phyloP scores from a whole-genome alignment of 2,888 invertebrate species.

The Dorcus parallelipipedus region DNA sequence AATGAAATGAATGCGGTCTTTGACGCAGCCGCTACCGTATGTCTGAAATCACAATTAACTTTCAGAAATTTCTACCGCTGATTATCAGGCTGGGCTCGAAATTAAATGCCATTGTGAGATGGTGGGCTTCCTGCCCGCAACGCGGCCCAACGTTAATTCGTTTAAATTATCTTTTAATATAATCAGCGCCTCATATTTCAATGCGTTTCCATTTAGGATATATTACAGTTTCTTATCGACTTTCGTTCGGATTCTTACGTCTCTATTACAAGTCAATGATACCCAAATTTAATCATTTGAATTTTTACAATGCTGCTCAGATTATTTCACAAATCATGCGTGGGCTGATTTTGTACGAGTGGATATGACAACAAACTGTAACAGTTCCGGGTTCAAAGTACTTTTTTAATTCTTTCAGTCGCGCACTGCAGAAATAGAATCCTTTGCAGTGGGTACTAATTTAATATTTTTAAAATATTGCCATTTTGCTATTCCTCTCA shows the following conservation, averaged over 20 bases:
- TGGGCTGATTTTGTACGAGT: background rate
- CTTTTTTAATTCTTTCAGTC: no score
- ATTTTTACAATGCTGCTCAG: background rate
- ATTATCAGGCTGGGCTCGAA: conserved; percentile 11
- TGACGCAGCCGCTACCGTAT: conserved; percentile 28
- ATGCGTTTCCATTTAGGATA: conserved; percentile 5
- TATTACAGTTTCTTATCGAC: conserved; percentile 5
- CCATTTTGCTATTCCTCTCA: no score
- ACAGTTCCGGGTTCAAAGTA: no score
- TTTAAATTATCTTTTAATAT: conserved; percentile 18
- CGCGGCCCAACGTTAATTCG: conserved; percentile 14
- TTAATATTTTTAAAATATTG: no score
- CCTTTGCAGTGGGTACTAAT: no score
- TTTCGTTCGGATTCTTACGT: conserved; percentile 7
- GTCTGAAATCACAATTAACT: conserved; percentile 39
- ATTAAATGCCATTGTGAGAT: conserved; percentile 14
- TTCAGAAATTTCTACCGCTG: conserved; percentile 12
- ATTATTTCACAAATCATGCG: background rate
- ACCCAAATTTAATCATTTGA: background rate
- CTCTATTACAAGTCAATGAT: conserved; percentile 8
- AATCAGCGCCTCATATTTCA: conserved; percentile 6
- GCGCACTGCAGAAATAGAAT: no score
- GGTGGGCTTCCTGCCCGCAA: conserved; percentile 11
- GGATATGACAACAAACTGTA: no score
- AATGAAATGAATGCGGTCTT: conserved; percentile 39